Conservation (phyloP, 2,888 invertebrate species). For the Drosophila borborema region DNA sequence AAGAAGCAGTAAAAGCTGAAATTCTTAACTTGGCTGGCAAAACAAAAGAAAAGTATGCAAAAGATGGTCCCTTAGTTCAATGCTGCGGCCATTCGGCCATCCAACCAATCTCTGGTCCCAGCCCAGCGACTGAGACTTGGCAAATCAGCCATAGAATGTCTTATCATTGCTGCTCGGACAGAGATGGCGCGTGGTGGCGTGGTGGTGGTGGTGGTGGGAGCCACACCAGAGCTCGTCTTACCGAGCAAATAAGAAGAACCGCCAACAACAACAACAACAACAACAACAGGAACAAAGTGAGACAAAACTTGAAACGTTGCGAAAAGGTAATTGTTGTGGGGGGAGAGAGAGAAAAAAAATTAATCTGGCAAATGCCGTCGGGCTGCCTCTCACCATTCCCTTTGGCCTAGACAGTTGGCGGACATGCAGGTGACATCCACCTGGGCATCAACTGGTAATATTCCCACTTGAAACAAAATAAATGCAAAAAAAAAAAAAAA, state of each 20-base stretch:
- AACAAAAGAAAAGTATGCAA: constrained; percentile 68
- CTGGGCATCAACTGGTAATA: constrained; percentile 37
- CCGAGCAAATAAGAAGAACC: constrained; percentile 40
- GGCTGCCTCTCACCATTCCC: background rate
- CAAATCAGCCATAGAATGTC: constrained; percentile 53
- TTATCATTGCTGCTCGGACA: constrained; percentile 29
- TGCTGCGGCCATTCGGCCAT: constrained; percentile 18
- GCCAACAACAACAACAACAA: constrained; percentile 5
- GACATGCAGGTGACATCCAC: constrained; percentile 47
- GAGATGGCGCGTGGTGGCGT: background rate
- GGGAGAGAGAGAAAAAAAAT: constrained; percentile 27
- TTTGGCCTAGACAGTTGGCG: background rate
- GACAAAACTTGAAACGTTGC: constrained; percentile 39
- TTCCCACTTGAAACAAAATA: constrained; percentile 24
- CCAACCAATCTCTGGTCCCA: constrained; percentile 12
- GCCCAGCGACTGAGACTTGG: constrained; percentile 11
- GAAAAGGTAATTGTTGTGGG: constrained; percentile 49
- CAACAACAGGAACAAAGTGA: constrained; percentile 23
- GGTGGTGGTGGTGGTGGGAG: background rate
- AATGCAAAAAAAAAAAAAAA: background rate
- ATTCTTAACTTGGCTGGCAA: constrained; percentile 53
- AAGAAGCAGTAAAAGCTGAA: constrained; percentile 37
- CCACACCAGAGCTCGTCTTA: background rate
- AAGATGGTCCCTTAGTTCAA: constrained; percentile 28
- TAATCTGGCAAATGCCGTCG: constrained; percentile 50